Percentiles rank a stretch among this genome's conserved stretches.
Conservation (phyloP, 1,140 invertebrate genomes). For the Drosophila yakuba region DNA sequence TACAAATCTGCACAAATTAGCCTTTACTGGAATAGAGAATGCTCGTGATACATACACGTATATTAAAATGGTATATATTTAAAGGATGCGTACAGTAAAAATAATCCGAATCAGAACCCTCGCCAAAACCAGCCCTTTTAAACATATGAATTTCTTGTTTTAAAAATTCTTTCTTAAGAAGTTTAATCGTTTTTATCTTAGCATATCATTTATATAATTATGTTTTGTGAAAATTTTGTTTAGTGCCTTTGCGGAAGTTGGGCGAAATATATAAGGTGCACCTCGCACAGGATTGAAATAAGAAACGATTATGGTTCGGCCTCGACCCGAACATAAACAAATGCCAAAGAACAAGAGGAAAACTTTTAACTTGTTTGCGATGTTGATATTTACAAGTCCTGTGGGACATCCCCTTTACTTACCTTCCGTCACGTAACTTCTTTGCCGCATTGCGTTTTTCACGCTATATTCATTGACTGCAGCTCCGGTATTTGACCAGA, state of each 20-base stretch:
- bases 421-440: slow-evolving; percentile 54
- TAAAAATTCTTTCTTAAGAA: too few species aligned
- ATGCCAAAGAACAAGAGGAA: slow-evolving; percentile 69
- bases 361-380: slow-evolving; percentile 84
- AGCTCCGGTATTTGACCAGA: slow-evolving; percentile 53
- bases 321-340: slow-evolving; percentile 69
- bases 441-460: slow-evolving; percentile 76
- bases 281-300: slow-evolving; percentile 68
- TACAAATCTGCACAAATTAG: too few species aligned
- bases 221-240: neutral
- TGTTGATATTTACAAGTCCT: slow-evolving; percentile 84
- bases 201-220: too few species aligned
- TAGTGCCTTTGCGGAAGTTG: slow-evolving; percentile 9
- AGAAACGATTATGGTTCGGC: slow-evolving; percentile 83
- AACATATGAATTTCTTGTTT: too few species aligned
- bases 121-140: too few species aligned
- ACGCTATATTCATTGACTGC: slow-evolving; percentile 51
- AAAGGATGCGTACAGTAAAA: too few species aligned
- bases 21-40: too few species aligned
- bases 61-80: too few species aligned
- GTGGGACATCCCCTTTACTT: slow-evolving; percentile 52
- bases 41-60: too few species aligned
- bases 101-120: too few species aligned
- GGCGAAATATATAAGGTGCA: slow-evolving; percentile 2
- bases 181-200: too few species aligned